Percentiles rank a stretch among this genome's conserved stretches.
These are phyloP conservation scores for Prunella himalayana DNA, from an alignment of 2,113 vertebrate genomes.

Conservation along the genomic window DNA sequence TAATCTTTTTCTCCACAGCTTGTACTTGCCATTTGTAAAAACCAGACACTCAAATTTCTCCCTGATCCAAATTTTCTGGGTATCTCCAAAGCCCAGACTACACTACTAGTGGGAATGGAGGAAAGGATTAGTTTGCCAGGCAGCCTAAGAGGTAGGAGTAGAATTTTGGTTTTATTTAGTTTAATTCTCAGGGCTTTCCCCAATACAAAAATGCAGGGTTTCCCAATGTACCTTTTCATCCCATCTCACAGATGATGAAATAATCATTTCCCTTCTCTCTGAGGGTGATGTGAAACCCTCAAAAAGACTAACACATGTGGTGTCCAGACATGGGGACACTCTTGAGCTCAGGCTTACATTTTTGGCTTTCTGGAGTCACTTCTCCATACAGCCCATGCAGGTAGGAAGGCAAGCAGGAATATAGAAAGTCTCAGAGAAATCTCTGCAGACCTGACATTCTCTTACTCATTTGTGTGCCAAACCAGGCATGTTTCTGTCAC, in stretches of 20 bases:
- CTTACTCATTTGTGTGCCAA: not conserved
- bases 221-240: not conserved
- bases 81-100: not conserved
- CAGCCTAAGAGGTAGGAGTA: not conserved
- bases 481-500: not conserved
- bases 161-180: not conserved
- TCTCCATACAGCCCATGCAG: not conserved
- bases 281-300: not conserved
- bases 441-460: not conserved
- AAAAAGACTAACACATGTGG: not conserved
- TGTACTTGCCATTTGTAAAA: not conserved
- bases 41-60: not conserved
- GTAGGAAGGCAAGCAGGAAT: not conserved
- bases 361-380: not conserved
- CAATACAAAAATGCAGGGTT: not conserved
- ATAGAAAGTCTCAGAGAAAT: not conserved
- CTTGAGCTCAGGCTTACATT: not conserved
- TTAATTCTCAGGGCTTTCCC: not conserved
- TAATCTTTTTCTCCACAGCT: not conserved
- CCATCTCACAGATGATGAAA: not conserved
- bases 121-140: not conserved
- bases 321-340: not conserved
- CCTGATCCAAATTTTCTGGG: not conserved
- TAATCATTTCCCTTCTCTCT: not conserved
- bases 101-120: not conserved